Conservation (phyloP, 2,113 vertebrate genomes). For the Ammodytes dubius region DNA sequence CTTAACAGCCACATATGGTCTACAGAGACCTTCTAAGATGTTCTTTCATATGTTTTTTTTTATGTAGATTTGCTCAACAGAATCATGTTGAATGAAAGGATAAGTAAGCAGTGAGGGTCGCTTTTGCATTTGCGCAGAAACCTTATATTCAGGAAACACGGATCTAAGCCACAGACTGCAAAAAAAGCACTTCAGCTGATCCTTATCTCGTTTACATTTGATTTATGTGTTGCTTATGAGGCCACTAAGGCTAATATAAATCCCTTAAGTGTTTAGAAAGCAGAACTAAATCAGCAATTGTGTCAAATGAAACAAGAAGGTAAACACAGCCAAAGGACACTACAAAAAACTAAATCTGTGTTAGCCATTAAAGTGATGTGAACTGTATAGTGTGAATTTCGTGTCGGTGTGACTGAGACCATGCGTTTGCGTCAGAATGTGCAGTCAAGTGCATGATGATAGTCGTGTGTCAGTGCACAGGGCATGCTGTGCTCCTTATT, state of each 20-base stretch:
- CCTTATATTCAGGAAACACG: conserved; percentile 70
- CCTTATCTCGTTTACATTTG: conserved; percentile 80
- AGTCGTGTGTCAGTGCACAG: conserved; percentile 24
- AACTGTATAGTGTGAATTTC: conserved; percentile 42
- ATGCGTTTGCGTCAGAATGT: conserved; percentile 50
- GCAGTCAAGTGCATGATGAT: conserved; percentile 51
- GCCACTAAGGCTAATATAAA: conserved; percentile 63
- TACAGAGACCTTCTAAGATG: conserved; percentile 39
- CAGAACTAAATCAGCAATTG: conserved; percentile 69
- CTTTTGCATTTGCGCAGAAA: conserved; percentile 55
- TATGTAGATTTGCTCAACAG: conserved; percentile 48
- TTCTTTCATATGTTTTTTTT: conserved; percentile 52
- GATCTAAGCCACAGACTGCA: conserved; percentile 57
- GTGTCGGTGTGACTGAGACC: conserved; percentile 28
- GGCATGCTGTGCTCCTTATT: conserved; percentile 64
- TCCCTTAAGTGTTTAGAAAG: conserved; percentile 69
- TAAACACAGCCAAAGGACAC: conserved; percentile 47
- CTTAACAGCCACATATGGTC: conserved; percentile 55
- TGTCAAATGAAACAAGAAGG: conserved; percentile 62
- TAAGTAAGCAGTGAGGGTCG: conserved; percentile 50
- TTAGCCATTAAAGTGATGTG: conserved; percentile 17
- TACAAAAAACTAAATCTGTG: not conserved
- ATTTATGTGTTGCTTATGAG: conserved; percentile 70
- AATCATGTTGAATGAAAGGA: conserved; percentile 47
- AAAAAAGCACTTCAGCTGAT: conserved; percentile 64